These are phyloP conservation scores for Lates japonicus DNA, from an alignment of 2,797 vertebrate species.

Conservation along the genomic window DNA sequence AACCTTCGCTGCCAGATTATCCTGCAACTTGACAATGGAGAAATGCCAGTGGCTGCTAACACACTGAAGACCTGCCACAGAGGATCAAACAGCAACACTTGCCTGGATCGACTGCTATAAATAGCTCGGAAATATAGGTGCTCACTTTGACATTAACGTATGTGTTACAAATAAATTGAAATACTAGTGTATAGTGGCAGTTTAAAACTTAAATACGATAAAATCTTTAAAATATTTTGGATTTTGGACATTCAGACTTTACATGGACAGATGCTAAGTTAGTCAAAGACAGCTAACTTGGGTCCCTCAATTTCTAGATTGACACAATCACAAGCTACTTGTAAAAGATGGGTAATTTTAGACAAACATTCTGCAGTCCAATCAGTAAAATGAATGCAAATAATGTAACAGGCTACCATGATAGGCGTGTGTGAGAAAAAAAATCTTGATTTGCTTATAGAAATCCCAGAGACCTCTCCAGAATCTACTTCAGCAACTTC, in stretches of 20 bases:
- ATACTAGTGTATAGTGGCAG: neutral
- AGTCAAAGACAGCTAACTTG: neutral
- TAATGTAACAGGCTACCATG: no score
- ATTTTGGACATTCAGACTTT: neutral
- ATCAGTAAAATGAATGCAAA: neutral
- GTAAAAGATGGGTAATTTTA: neutral
- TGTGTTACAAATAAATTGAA: neutral
- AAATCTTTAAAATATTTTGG: neutral
- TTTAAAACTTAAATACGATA: neutral
- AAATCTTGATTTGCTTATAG: no score
- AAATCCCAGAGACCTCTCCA: no score
- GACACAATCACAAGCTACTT: neutral
- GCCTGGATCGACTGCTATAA: neutral
- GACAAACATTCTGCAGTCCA: neutral
- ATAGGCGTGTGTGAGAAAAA: no score
- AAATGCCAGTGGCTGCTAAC: slow-evolving; percentile 26
- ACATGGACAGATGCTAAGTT: neutral
- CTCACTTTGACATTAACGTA: slow-evolving; percentile 7
- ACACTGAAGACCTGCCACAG: slow-evolving; percentile 29
- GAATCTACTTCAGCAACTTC: no score
- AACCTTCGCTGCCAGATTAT: slow-evolving; percentile 64
- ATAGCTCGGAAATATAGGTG: slow-evolving; percentile 19
- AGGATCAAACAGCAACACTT: slow-evolving; percentile 49
- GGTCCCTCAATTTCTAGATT: neutral
- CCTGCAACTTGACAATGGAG: slow-evolving; percentile 45